phyloP scores from a whole-genome alignment of 1,140 invertebrate species.

The Drosophila ohnishii region DNA sequence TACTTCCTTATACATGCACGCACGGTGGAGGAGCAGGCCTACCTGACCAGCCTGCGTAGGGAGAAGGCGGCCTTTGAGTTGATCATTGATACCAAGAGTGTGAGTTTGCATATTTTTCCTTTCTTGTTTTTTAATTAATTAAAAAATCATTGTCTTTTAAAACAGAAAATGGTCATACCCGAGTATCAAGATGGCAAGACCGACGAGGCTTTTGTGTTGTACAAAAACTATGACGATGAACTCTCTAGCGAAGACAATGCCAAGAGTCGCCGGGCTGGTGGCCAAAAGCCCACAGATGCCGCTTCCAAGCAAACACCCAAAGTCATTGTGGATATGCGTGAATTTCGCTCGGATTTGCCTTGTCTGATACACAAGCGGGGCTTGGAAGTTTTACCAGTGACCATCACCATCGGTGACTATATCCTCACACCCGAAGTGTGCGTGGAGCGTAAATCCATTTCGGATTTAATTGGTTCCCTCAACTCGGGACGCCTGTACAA shows the following conservation, averaged over 20 bases:
- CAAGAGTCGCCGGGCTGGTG: slow-evolving; percentile 88
- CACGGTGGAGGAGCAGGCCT: slow-evolving; percentile 97
- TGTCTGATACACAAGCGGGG: slow-evolving; percentile 96
- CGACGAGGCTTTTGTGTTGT: slow-evolving; percentile 87
- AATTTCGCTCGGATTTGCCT: slow-evolving; percentile 98
- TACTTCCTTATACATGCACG: slow-evolving; percentile 95
- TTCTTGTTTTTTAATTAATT: not conserved
- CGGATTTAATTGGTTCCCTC: slow-evolving; percentile 98
- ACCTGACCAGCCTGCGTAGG: slow-evolving; percentile 93
- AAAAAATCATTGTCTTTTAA: slow-evolving; percentile 37
- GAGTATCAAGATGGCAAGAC: slow-evolving; percentile 95
- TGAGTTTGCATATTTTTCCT: slow-evolving; percentile 83
- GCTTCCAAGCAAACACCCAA: slow-evolving; percentile 83
- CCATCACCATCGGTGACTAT: slow-evolving; percentile 97
- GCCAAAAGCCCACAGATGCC: slow-evolving; percentile 49
- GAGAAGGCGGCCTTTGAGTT: slow-evolving; percentile 98
- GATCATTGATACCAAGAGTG: slow-evolving; percentile 95
- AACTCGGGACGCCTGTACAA: slow-evolving; percentile 97
- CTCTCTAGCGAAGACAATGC: slow-evolving; percentile 72
- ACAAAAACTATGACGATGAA: slow-evolving; percentile 82
- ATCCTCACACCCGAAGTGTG: slow-evolving; percentile 98
- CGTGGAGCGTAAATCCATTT: slow-evolving; percentile 98
- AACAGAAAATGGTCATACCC: slow-evolving; percentile 94
- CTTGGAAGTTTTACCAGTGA: slow-evolving; percentile 96
- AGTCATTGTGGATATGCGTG: slow-evolving; percentile 98